Evolutionary conservation across 2,797 vertebrate species (phyloP).

Genomic region (Melanotaenia parkinsoni): DNA sequence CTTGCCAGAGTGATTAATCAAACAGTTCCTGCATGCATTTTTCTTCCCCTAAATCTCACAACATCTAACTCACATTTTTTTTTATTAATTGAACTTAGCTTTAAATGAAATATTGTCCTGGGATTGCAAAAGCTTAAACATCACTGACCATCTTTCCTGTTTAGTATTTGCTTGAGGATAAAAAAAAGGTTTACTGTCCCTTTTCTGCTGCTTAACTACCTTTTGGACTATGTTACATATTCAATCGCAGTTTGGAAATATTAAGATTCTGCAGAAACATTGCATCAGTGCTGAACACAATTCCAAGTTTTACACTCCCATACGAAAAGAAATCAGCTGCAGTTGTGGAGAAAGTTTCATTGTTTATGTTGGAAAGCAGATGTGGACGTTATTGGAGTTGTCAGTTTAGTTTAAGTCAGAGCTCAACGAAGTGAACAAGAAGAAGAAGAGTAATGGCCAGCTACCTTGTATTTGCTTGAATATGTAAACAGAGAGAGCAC

Average conservation of each 20-base stretch:
- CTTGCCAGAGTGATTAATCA: slow-evolving; percentile 48
- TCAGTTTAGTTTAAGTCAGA: slow-evolving; percentile 42
- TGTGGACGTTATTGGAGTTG: slow-evolving; percentile 28
- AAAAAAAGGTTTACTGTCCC: neutral
- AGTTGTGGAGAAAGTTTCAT: neutral
- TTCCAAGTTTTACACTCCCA: slow-evolving; percentile 20
- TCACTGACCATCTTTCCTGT: neutral
- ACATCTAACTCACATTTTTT: neutral
- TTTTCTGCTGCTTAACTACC: neutral
- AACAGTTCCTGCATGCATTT: slow-evolving; percentile 4
- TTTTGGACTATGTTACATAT: slow-evolving; percentile 2
- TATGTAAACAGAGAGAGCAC: slow-evolving; percentile 52
- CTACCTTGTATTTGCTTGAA: slow-evolving; percentile 48
- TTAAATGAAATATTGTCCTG: neutral
- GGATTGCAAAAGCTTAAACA: slow-evolving; percentile 8
- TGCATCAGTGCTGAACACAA: slow-evolving; percentile 15
- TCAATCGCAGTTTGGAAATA: slow-evolving; percentile 7
- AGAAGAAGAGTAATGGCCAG: slow-evolving; percentile 30
- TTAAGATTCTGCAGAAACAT: neutral
- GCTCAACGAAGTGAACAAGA: slow-evolving; percentile 27
- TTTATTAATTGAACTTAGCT: slow-evolving; percentile 16
- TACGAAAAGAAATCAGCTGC: slow-evolving; percentile 10
- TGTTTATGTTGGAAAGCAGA: slow-evolving; percentile 41
- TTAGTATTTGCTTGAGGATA: neutral
- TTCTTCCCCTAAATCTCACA: slow-evolving; percentile 12